phyloP scores from a whole-genome alignment of 2,888 invertebrate species.

The Pemphredon lugubris region DNA sequence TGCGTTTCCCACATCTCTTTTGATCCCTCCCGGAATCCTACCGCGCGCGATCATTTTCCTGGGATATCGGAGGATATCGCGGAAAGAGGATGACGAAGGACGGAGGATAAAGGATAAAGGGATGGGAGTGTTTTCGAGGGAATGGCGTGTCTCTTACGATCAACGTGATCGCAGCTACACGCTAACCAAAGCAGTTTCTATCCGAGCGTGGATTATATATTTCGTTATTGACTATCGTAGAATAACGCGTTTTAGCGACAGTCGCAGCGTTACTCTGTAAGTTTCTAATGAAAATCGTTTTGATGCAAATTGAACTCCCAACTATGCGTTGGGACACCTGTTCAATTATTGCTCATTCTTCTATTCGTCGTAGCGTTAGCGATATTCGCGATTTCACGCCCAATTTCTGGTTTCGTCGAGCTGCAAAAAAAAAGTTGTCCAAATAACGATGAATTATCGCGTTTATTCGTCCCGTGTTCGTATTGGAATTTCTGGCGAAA shows the following conservation, averaged over 20 bases:
- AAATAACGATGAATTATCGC: constrained; percentile 51
- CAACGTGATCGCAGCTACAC: neutral
- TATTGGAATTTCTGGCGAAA: constrained; percentile 50
- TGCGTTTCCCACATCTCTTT: neutral
- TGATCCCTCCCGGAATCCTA: neutral
- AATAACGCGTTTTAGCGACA: too few species aligned
- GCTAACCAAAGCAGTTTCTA: too few species aligned
- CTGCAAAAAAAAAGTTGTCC: constrained; percentile 22
- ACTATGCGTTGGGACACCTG: too few species aligned
- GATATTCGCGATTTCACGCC: constrained; percentile 51
- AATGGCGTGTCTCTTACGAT: neutral
- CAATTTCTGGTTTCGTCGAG: constrained; percentile 51
- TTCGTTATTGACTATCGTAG: too few species aligned
- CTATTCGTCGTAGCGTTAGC: too few species aligned
- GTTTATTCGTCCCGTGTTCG: constrained; percentile 41
- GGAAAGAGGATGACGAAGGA: neutral
- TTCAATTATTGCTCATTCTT: too few species aligned
- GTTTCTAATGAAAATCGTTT: too few species aligned
- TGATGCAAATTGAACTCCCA: too few species aligned
- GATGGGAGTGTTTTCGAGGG: neutral
- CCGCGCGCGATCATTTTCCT: neutral
- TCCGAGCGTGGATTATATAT: too few species aligned
- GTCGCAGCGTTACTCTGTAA: too few species aligned
- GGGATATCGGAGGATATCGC: constrained; percentile 16
- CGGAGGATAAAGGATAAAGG: neutral